A percentile compares a stretch with the other conserved stretches of the same genome.
Evolutionary conservation across 2,888 invertebrate genomes (phyloP).

Genomic region (Xestia ashworthii): DNA sequence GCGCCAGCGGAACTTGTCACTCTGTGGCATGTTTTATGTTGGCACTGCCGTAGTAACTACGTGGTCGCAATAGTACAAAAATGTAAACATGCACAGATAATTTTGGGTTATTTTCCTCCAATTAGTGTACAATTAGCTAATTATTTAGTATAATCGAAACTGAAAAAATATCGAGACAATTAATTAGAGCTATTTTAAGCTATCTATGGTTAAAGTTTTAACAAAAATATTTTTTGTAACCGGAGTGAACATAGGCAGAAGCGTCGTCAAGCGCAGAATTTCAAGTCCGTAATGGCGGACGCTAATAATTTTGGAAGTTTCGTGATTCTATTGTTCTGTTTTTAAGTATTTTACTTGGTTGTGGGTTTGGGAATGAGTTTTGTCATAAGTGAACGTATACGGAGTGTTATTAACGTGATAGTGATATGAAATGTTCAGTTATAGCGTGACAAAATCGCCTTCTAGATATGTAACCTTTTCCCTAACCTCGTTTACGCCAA

Average conservation of each 20-base stretch:
- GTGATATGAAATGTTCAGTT: constrained; percentile 89
- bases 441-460: constrained; percentile 90
- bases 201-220: constrained; percentile 58
- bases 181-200: constrained; percentile 43
- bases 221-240: constrained; percentile 83
- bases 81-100: constrained; percentile 88
- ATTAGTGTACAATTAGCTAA: constrained; percentile 60
- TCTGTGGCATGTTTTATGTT: constrained; percentile 74
- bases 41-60: constrained; percentile 86
- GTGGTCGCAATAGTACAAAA: constrained; percentile 88
- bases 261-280: constrained; percentile 89
- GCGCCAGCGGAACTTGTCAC: constrained; percentile 87
- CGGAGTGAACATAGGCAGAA: constrained; percentile 89
- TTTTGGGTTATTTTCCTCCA: constrained; percentile 74
- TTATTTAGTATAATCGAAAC: constrained; percentile 48
- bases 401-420: constrained; percentile 85
- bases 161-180: constrained; percentile 52
- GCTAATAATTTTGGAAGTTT: constrained; percentile 90
- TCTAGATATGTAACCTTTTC: constrained; percentile 93
- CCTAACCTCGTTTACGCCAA: constrained; percentile 95
- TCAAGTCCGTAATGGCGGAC: constrained; percentile 91
- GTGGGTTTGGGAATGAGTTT: constrained; percentile 83
- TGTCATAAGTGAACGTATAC: constrained; percentile 80
- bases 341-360: constrained; percentile 81
- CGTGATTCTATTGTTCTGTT: constrained; percentile 90